Conservation (phyloP, 2,113 vertebrate species). For the Myiozetetes cayanensis region DNA sequence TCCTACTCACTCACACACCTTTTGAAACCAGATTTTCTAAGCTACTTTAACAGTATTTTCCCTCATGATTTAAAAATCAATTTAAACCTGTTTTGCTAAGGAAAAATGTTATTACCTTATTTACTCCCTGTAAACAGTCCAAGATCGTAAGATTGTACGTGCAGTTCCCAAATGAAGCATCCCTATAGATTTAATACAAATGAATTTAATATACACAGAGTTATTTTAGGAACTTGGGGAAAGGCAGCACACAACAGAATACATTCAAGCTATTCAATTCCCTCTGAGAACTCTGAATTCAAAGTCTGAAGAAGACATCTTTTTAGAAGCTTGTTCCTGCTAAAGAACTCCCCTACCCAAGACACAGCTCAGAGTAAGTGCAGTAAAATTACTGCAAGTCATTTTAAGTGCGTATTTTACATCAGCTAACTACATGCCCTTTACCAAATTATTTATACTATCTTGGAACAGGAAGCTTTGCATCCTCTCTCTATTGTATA, state of each 20-base stretch:
- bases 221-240: background rate
- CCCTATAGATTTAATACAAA: slow-evolving; percentile 77
- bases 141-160: slow-evolving; percentile 91
- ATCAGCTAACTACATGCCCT: background rate
- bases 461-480: background rate
- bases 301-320: background rate
- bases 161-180: slow-evolving; percentile 94
- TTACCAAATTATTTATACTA: background rate
- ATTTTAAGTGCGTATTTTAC: background rate
- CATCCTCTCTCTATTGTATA: background rate
- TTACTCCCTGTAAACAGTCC: slow-evolving; percentile 94
- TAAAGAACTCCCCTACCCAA: background rate
- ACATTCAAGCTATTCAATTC: background rate
- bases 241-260: background rate
- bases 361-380: background rate
- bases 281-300: background rate
- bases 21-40: background rate
- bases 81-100: background rate
- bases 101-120: slow-evolving; percentile 82
- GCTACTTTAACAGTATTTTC: background rate
- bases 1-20: background rate
- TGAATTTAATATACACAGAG: slow-evolving; percentile 15
- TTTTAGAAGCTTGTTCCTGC: background rate
- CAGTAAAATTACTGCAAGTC: background rate
- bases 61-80: background rate